Percentiles rank a stretch among this genome's conserved stretches.
These are phyloP conservation scores for Scolanthus callimorphus DNA, from an alignment of 92 coral and sea anemone species.

Conservation along the genomic window DNA sequence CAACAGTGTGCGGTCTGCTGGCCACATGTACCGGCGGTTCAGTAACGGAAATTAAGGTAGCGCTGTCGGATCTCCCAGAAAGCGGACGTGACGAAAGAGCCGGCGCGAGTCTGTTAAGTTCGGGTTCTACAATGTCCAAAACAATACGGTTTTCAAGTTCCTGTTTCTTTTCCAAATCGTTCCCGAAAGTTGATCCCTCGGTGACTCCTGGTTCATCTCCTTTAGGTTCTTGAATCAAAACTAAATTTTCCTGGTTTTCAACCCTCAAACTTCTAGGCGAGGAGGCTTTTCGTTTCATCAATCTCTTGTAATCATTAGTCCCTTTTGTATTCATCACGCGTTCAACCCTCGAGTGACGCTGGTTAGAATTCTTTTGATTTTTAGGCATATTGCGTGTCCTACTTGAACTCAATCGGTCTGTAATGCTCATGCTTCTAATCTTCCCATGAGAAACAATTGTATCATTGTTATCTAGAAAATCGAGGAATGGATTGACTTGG, in stretches of 20 bases:
- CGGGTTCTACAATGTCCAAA: neutral
- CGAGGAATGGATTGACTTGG: constrained; percentile 90
- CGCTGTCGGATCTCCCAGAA: neutral
- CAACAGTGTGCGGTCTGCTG: constrained; percentile 1
- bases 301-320: neutral
- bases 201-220: constrained; percentile 25
- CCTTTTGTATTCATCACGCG: neutral
- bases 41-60: neutral
- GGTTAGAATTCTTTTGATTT: constrained; percentile 11
- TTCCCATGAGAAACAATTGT: constrained; percentile 13
- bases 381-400: neutral
- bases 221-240: constrained; percentile 1
- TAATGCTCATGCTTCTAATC: constrained; percentile 21
- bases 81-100: neutral
- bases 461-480: constrained; percentile 35
- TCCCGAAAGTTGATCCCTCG: constrained; percentile 3
- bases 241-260: neutral
- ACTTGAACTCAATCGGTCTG: neutral
- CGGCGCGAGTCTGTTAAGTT: neutral
- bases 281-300: constrained; percentile 12
- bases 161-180: constrained; percentile 3
- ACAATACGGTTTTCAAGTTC: constrained; percentile 8
- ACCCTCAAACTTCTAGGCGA: constrained; percentile 8
- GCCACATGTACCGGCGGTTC: neutral
- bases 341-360: neutral